Evolutionary conservation across 2,888 invertebrate genomes (phyloP), one percentile per base, ranked within the genome.

Genomic region (Melinaea marsaeus): DNA sequence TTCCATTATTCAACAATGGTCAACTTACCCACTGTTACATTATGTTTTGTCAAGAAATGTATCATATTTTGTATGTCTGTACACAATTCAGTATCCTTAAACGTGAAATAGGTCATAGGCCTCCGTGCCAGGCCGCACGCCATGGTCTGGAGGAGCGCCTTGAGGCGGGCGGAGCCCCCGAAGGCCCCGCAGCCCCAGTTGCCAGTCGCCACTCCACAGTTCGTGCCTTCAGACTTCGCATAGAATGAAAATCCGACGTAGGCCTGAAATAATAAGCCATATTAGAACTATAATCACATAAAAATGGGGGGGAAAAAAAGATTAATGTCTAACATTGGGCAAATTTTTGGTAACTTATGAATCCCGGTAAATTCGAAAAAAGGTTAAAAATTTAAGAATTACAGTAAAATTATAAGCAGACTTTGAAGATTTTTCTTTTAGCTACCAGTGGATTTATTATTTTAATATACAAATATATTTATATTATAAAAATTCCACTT

Each of bases 101-200:
- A 98, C 0, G 98, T 97, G 80, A 93, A 97, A 81, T 97, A 97
- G 0, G 94, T 95, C 72, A 98, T 79, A 34, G 96, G 93, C 32
- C 97, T 88, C 22, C 90, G 72, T 0, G 91, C 85, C 7, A 84
- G 76, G 0, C 90, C 86, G 51, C 91, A 87, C 13, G 95, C 95
- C 92, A 95, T 93, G 32, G 96, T 46, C 80, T 98, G 98, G 37
- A 98, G 81, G 35, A 97, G 79, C 0, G 94, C 93, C 85, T 96
- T 96, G 0, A 96, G 85, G 4, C 92, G 87, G 0, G 94, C 90
- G 59, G 94, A 93, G 0, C 97, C 97, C 1, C 94, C 92, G 84
- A 96, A 97, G 0, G 96, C 97, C 0, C 97, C 97, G 86, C 97
- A 97, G 4, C 98, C 98, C 98, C 98, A 98, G 89, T 98, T 98